Conservation (phyloP, 2,888 invertebrate species). For the Fragum whitleyi region DNA sequence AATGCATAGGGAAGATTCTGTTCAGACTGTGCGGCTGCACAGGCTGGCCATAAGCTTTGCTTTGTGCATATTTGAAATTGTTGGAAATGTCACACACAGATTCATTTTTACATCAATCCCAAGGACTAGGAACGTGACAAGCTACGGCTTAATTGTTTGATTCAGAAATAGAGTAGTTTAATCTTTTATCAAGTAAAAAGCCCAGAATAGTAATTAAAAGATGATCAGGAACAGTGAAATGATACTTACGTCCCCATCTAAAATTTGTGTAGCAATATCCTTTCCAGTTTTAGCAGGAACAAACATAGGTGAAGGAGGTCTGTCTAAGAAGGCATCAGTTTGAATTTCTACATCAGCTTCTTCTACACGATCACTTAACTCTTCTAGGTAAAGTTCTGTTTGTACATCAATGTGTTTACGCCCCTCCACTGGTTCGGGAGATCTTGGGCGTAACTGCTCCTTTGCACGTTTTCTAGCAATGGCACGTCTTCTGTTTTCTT, state of each 20-base stretch:
- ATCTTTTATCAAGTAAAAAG: too few relatives aligned
- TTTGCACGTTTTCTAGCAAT: conserved; percentile 90
- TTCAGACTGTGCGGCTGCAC: too few relatives aligned
- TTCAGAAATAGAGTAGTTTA: too few relatives aligned
- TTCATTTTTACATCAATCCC: too few relatives aligned
- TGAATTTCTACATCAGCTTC: conserved; percentile 93
- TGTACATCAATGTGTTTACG: conserved; percentile 94
- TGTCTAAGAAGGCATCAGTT: conserved; percentile 94
- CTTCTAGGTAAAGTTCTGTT: conserved; percentile 95
- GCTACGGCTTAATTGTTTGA: too few relatives aligned
- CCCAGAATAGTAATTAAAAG: too few relatives aligned
- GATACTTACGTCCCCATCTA: conserved; percentile 91
- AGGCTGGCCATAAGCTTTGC: too few relatives aligned
- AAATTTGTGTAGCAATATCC: conserved; percentile 94
- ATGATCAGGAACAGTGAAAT: too few relatives aligned
- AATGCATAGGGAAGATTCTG: too few relatives aligned
- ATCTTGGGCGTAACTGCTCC: conserved; percentile 88
- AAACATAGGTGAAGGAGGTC: conserved; percentile 92
- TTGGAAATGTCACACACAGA: too few relatives aligned
- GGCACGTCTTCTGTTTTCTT: conserved; percentile 90
- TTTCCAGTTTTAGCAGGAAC: conserved; percentile 92
- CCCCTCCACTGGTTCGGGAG: conserved; percentile 93
- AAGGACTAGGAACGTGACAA: too few relatives aligned
- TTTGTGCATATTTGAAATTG: too few relatives aligned
- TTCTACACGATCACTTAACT: conserved; percentile 87